Evolutionary conservation across 2,888 invertebrate genomes (phyloP).

Genomic region (Melinaea menophilus): DNA sequence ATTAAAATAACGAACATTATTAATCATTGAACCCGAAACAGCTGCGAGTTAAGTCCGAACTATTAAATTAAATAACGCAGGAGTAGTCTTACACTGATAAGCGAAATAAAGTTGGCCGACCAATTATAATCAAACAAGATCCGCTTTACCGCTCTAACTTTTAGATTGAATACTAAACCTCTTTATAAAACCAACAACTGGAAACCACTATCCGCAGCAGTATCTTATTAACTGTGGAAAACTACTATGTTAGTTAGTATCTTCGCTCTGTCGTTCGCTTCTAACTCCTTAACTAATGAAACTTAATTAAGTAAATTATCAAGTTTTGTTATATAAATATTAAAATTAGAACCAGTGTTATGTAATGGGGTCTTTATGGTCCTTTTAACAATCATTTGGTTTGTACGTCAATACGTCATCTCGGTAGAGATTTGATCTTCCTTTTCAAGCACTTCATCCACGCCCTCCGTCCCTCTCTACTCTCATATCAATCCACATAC

Average conservation of each 20-base stretch:
- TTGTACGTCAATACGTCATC: too few species aligned
- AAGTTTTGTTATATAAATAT: too few species aligned
- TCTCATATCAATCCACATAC: too few species aligned
- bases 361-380: too few species aligned
- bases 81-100: constrained; percentile 16
- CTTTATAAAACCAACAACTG: constrained; percentile 15
- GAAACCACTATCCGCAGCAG: constrained; percentile 11
- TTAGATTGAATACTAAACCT: constrained; percentile 34
- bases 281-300: too few species aligned
- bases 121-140: constrained; percentile 30
- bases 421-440: too few species aligned
- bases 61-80: constrained; percentile 21
- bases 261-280: too few species aligned
- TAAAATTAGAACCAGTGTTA: too few species aligned
- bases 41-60: constrained; percentile 5
- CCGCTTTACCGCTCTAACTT: constrained; percentile 27
- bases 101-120: constrained; percentile 26
- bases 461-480: too few species aligned
- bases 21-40: neutral
- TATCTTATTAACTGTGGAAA: constrained; percentile 19
- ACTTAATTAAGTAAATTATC: too few species aligned
- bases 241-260: constrained; percentile 47
- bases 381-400: too few species aligned
- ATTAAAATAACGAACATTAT: neutral
- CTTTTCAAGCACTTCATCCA: too few species aligned